Evolutionary conservation across 2,888 invertebrate genomes (phyloP), one percentile per base, ranked within the genome.

Genomic region (Tiphia femorata): DNA sequence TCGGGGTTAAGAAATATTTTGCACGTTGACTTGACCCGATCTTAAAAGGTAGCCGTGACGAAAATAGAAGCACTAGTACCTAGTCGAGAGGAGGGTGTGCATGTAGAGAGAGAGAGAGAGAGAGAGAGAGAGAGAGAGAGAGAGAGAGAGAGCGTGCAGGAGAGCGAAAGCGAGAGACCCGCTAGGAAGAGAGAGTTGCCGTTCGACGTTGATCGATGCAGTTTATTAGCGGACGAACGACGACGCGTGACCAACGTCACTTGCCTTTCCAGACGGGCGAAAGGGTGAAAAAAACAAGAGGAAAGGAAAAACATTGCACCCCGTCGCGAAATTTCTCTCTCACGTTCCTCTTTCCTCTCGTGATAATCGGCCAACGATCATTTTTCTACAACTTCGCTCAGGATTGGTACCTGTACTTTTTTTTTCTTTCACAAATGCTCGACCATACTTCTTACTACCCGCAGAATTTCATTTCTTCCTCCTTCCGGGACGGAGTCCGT

Each of bases 1-100:
- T n/a, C 10, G 23, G 20, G 58, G 65, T 64, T 69, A 65, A 67
- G 67, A 67, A 70, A 70, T 72, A 57, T 72, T 73, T 71, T 58
- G 59, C 58, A 56, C 49, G 55, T 62, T 64, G 59, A 72, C 64
- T 70, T 67, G 63, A 65, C 64, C 70, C 55, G 62, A 62, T 68
- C 66, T 66, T 62, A 64, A 75, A 64, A 68, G 59, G 61, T 61
- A 53, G 53, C 47, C 43, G 51, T 55, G 49, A 64, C 57, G 70
- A 70, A 72, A 66, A 75, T 75, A 70, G 62, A 49, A 54, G 40
- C n/a, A 54, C 58, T 64, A 49, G 48, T 53, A 52, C 58, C 56
- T 64, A 57, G n/a, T 67, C 56, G 64, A 57, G 50, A 51, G 54
- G 63, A 61, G 60, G 54, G 58, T 54, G 57, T 47, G 55, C n/a